Evolutionary conservation across 2,888 invertebrate species (phyloP), one percentile per base, ranked within the genome.

Genomic region (Philereme transversata): DNA sequence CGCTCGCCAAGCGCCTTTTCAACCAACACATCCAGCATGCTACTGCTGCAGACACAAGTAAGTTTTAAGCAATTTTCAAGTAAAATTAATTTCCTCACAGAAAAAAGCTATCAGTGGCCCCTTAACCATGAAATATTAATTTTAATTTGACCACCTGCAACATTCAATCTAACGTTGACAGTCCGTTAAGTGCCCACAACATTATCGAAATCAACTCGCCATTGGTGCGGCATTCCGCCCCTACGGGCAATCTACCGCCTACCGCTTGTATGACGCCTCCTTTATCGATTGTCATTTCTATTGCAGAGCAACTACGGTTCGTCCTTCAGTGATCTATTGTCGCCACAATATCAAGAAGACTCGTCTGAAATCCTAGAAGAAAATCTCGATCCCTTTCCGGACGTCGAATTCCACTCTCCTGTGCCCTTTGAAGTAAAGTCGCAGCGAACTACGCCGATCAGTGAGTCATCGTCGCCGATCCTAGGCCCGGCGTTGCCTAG

Each of bases 31-130:
- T 93, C 97, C 96, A 97, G 97, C 94, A 97, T 97, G 97, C 97
- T 97, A 94, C 96, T 97, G 90, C 95, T 97, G 94, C 97, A 97
- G 93, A 96, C 97, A 93, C 97, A 97, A 95, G 97, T 97, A 87
- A 94, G 94, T 88, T 69, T 55, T 43, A 43, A 43, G 46, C 9
- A 52, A 41, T n/a, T 22, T 11, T 36, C 9, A 5, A 34, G 43
- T 22, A 22, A 2, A 22, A 22, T 22, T 22, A 2, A 22, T 22
- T 22, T 22, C 22, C 22, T 22, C 22, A 22, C 22, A 22, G 22
- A 22, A 22, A 22, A 22, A 22, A 22, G 22, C 22, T 1, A 22
- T 22, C 22, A 22, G 22, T 22, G 22, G 22, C 22, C 40, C 40
- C 7, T 8, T 53, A 38, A 40, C 54, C 52, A 55, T 65, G 34